Percentiles rank a stretch among this genome's conserved stretches.
Evolutionary conservation across 1,140 invertebrate genomes (phyloP).

Genomic region (Pectinophora gossypiella): DNA sequence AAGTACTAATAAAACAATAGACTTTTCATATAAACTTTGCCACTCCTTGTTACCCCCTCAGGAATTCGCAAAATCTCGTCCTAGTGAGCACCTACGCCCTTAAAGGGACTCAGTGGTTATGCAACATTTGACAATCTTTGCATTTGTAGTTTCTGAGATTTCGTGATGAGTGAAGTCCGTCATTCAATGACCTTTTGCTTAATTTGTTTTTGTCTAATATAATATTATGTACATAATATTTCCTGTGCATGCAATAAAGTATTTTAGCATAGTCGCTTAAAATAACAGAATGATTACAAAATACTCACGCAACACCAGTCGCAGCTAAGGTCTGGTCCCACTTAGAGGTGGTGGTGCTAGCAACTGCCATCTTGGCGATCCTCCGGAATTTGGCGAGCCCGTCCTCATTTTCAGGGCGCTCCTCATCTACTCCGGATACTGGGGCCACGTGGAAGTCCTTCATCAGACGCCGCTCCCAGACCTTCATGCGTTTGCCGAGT

Average conservation of each 20-base stretch:
- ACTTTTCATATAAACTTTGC: no score
- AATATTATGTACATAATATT: background rate
- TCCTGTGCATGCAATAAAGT: background rate
- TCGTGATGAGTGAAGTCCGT: no score
- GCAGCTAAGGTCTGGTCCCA: slow-evolving; percentile 82
- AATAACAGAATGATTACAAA: no score
- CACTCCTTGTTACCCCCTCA: no score
- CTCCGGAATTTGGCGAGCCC: slow-evolving; percentile 81
- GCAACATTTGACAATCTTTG: no score
- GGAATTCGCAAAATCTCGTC: no score
- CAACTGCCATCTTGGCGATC: slow-evolving; percentile 82
- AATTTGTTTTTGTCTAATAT: background rate
- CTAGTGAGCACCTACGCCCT: no score
- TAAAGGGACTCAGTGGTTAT: no score
- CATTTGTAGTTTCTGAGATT: no score
- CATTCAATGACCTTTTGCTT: no score
- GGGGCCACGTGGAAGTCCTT: slow-evolving; percentile 90
- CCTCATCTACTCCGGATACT: slow-evolving; percentile 77
- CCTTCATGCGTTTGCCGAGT: slow-evolving; percentile 84
- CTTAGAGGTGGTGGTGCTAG: slow-evolving; percentile 80
- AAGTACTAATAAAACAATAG: no score
- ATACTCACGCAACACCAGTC: slow-evolving; percentile 76
- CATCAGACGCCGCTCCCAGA: slow-evolving; percentile 89
- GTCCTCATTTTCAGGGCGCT: slow-evolving; percentile 78
- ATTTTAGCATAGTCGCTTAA: background rate